Percentiles rank a stretch among this genome's conserved stretches.
These are phyloP conservation scores for Ophioninae sp. DNA, from an alignment of 2,888 invertebrate species.

Conservation along the genomic window DNA sequence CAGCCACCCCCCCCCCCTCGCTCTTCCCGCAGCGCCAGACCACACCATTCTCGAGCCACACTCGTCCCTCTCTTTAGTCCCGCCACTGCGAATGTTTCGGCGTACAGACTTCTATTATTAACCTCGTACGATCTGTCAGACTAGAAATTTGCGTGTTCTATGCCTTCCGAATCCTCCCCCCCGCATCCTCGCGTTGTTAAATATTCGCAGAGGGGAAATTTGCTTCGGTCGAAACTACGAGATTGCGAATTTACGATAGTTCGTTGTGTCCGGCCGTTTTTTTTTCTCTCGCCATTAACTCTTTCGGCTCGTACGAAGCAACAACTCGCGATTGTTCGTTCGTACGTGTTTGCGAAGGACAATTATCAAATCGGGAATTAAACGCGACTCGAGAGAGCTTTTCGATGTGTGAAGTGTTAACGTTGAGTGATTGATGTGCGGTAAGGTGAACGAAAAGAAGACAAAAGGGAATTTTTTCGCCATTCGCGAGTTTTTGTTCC, in stretches of 20 bases:
- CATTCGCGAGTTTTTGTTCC: too few relatives aligned
- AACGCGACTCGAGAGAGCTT: too few relatives aligned
- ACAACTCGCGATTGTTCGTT: too few relatives aligned
- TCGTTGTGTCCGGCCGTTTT: background rate
- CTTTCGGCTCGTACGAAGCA: too few relatives aligned
- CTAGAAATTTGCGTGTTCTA: constrained; percentile 39
- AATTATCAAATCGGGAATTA: too few relatives aligned
- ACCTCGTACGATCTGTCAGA: constrained; percentile 58
- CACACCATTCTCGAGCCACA: background rate
- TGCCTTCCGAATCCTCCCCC: background rate
- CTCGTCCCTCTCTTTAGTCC: background rate
- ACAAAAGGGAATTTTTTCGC: too few relatives aligned
- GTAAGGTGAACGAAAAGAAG: too few relatives aligned
- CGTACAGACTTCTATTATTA: constrained; percentile 52
- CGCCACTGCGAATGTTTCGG: constrained; percentile 5
- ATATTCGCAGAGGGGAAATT: constrained; percentile 16
- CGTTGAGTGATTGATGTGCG: too few relatives aligned
- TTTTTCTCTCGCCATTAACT: too few relatives aligned
- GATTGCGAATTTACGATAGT: background rate
- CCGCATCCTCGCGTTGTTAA: background rate
- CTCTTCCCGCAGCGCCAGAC: background rate
- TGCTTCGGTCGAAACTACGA: background rate
- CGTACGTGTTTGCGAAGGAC: too few relatives aligned
- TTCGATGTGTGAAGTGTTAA: too few relatives aligned
- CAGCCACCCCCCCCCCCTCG: background rate